phyloP scores from a whole-genome alignment of 1,140 invertebrate genomes.

The Cotesia typhae region DNA sequence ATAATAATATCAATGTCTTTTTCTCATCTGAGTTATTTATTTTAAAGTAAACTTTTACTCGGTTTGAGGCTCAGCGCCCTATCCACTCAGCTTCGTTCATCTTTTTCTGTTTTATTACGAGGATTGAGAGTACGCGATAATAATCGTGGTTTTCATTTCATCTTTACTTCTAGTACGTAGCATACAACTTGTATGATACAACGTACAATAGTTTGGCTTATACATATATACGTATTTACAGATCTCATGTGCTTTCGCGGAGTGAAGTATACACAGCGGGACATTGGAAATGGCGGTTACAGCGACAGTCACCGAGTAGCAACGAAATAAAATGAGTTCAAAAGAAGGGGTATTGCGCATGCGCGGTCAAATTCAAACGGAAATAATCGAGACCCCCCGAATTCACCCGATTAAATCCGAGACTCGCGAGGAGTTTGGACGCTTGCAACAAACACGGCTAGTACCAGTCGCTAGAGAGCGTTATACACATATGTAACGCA shows the following conservation, averaged over 20 bases:
- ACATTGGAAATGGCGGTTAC: constrained; percentile 40
- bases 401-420: background rate
- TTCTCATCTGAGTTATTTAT: background rate
- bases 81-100: no score
- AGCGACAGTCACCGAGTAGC: constrained; percentile 28
- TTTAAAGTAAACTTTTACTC: background rate
- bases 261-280: constrained; percentile 43
- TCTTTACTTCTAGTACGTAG: background rate
- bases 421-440: constrained; percentile 34
- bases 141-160: constrained; percentile 1
- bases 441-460: constrained; percentile 39
- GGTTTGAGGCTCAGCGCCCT: background rate
- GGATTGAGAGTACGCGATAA: background rate
- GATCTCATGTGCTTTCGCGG: constrained; percentile 44
- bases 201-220: background rate
- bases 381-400: constrained; percentile 28
- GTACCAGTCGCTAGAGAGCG: constrained; percentile 59
- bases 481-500: constrained; percentile 48
- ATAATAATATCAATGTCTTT: background rate
- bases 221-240: background rate
- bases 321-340: background rate
- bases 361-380: constrained; percentile 18
- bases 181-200: background rate
- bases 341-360: constrained; percentile 29
- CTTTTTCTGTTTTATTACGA: background rate